Conservation (phyloP, 2,888 invertebrate species). For the Synanthedon formicaeformis region DNA sequence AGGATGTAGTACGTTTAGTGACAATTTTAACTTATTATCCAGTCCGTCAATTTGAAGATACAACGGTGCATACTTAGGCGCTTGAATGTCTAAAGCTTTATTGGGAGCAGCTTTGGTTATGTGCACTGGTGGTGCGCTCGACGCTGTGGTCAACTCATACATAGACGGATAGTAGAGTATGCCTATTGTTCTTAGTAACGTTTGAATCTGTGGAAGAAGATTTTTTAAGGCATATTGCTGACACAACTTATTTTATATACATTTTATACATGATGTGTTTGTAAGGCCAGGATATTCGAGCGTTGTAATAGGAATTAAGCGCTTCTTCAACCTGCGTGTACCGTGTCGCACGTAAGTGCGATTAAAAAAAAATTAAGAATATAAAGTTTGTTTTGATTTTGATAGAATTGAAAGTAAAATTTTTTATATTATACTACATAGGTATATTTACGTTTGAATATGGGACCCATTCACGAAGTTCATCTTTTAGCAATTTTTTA, state of each 20-base stretch:
- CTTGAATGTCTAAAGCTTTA: constrained; percentile 28
- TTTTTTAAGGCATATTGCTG: no score
- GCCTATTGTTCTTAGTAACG: constrained; percentile 15
- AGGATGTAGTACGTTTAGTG: constrained; percentile 38
- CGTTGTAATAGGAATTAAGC: no score
- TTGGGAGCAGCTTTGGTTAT: constrained; percentile 22
- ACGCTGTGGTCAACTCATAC: constrained; percentile 36
- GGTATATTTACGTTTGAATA: constrained; percentile 6
- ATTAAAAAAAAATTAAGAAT: no score
- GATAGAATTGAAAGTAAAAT: no score
- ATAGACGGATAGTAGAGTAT: constrained; percentile 40
- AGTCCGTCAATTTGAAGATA: constrained; percentile 54
- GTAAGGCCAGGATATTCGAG: no score
- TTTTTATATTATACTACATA: no score
- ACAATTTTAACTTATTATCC: constrained; percentile 33
- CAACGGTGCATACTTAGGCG: constrained; percentile 38
- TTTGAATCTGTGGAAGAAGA: constrained; percentile 24
- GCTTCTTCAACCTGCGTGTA: no score
- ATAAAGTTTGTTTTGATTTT: no score
- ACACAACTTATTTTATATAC: no score
- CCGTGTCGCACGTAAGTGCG: no score
- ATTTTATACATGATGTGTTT: no score
- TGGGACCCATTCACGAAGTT: constrained; percentile 44
- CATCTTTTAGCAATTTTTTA: constrained; percentile 22
- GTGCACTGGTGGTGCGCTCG: constrained; percentile 28